Evolutionary conservation across 2,888 invertebrate genomes (phyloP), one percentile per base, ranked within the genome.

Genomic region (Aricia artaxerxes): DNA sequence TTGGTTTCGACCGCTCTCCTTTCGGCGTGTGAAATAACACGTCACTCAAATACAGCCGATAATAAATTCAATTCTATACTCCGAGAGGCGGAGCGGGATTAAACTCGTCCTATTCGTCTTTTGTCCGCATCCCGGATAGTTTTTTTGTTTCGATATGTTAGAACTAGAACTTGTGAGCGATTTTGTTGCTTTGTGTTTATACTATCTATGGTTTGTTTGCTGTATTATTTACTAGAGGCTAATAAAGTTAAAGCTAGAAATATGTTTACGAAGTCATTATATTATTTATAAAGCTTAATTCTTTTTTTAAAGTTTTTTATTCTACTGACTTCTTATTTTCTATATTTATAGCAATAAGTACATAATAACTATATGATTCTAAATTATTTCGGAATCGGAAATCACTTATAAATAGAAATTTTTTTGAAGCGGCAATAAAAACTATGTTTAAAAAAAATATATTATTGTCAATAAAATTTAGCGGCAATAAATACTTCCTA

Each of bases 21-120:
- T 89, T 87, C 86, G 86, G 87, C 90, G 93, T 91, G 92, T 92
- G 93, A 93, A 94, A 94, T 93, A 94, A 93, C 93, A 93, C 91
- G 94, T 94, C 94, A 93, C 89, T 94, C 94, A 94, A 93, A 93
- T 88, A 92, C 91, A 90, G 90, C 89, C 90, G 90, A 93, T 94
- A 92, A 94, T 94, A 94, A 94, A 94, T 94, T 94, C 93, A 93
- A 94, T 94, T 94, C 93, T 92, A 91, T 87, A 89, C 88, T 85
- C 88, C 81, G 91, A 87, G 91, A 90, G 92, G 69, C 69, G 69
- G 35, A 91, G 89, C 92, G 88, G 92, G 92, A 93, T 94, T 93
- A 94, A 93, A 91, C 87, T 88, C 87, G 91, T 90, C 89, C 89
- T 87, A 88, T 89, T 90, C 92, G 89, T 88, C 91, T 92, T 92